A percentile compares a stretch with the other conserved stretches of the same genome.
These are phyloP conservation scores for Harpegnathos saltator DNA, from an alignment of 1,140 invertebrate genomes.

Conservation along the genomic window DNA sequence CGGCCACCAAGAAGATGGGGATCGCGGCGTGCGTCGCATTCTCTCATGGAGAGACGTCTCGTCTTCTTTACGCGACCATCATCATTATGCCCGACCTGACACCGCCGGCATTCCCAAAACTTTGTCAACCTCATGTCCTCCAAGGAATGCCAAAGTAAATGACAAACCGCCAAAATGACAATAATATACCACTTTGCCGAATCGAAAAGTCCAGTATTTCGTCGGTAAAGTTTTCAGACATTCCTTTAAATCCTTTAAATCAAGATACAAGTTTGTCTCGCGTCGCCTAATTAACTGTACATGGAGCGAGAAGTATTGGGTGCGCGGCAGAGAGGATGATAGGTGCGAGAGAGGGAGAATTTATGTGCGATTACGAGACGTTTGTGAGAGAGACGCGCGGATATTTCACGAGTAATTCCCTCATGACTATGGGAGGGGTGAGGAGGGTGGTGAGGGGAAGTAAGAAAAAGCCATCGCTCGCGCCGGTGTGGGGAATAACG, in stretches of 20 bases:
- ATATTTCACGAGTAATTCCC: conserved; percentile 57
- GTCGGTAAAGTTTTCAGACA: too few species aligned
- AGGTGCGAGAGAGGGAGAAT: background rate
- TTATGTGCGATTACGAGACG: conserved; percentile 56
- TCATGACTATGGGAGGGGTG: too few species aligned
- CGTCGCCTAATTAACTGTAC: conserved; percentile 53
- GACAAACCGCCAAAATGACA: too few species aligned
- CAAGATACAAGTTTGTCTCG: conserved; percentile 54
- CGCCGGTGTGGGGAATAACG: background rate
- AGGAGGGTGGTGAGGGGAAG: background rate
- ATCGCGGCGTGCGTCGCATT: conserved; percentile 72
- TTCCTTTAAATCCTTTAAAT: too few species aligned
- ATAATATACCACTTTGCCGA: too few species aligned
- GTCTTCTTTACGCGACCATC: conserved; percentile 39
- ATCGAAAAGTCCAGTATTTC: too few species aligned
- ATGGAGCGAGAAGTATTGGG: too few species aligned
- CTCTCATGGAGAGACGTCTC: conserved; percentile 55
- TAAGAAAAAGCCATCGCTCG: conserved; percentile 10
- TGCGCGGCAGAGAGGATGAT: too few species aligned
- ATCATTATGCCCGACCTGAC: conserved; percentile 41
- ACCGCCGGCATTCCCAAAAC: conserved; percentile 64
- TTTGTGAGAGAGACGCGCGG: conserved; percentile 17
- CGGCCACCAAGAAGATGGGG: conserved; percentile 58
- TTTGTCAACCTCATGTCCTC: conserved; percentile 66
- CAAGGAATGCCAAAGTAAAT: too few species aligned